Evolutionary conservation across 2,113 vertebrate genomes (phyloP), one percentile per base, ranked within the genome.

Genomic region (Brachypodius melanocephalos): DNA sequence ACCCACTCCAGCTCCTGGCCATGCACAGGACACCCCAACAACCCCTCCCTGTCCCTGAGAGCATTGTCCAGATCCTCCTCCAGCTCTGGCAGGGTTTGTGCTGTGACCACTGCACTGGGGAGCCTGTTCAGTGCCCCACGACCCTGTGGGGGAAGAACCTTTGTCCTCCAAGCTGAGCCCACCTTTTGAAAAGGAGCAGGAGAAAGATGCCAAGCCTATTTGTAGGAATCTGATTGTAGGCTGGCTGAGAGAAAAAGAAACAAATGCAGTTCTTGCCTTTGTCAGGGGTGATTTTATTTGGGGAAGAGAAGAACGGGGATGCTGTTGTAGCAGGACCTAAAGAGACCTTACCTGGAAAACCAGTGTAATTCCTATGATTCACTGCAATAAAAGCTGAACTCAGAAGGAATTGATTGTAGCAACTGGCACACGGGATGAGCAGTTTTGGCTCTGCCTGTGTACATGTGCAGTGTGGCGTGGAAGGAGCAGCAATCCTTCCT

Each of bases 301-400:
- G 58, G 43, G 40, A 58, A 54, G 28, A 58, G 31, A 43, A 17
- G 42, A 48, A 40, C 0, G 0, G 10, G 32, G 14, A 3, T 71
- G 55, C 8, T 77, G 14, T 46, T 77, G 73, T 46, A 57, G 6
- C 12, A 80, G 38, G 24, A 57, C 25, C 46, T 59, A 17, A 78
- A 51, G 72, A 79, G 32, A 3, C 40, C n/a, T 86, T 19, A 26
- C 14, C 18, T 61, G 66, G n/a, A 57, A 88, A 58, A 16, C 13
- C 5, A 24, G 24, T 0, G 1, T 46, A 49, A 75, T 71, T 78
- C 10, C 8, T 12, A 3, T 36, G 5, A 58, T 22, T 19, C 21
- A 21, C 14, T 74, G 68, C 10, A 26, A 72, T 69, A 40, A 52
- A 26, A 40, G 9, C 11, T 71, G 61, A 63, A 16, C 24, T 79